Percentiles rank a stretch among this genome's conserved stretches.
phyloP scores from a whole-genome alignment of 2,888 invertebrate genomes.

The Saturnia japonica region DNA sequence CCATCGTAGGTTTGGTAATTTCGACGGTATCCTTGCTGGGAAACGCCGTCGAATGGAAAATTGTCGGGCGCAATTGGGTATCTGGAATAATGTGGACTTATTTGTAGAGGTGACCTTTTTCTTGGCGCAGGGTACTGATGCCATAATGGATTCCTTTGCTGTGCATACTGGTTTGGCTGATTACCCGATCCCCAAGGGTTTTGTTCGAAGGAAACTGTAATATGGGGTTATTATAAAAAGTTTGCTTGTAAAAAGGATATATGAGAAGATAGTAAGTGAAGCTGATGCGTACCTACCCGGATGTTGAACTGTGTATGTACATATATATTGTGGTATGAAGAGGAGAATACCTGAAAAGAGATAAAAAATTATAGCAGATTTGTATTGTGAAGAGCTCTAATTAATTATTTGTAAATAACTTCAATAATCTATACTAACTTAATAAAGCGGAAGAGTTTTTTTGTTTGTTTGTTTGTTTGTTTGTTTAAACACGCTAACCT shows the following conservation, averaged over 20 bases:
- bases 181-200: conserved; percentile 37
- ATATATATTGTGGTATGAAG: conserved; percentile 47
- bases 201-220: conserved; percentile 20
- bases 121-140: conserved; percentile 67
- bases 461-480: no score
- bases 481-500: no score
- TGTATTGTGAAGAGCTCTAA: no score
- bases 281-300: conserved; percentile 81
- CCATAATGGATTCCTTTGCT: conserved; percentile 66
- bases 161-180: conserved; percentile 52
- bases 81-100: conserved; percentile 20
- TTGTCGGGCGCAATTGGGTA: neutral
- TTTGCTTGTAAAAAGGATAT: conserved; percentile 17
- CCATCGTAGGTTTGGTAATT: conserved; percentile 51
- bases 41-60: neutral
- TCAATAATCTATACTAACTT: no score
- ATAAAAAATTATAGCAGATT: neutral
- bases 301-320: conserved; percentile 66
- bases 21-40: conserved; percentile 13
- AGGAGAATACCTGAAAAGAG: conserved; percentile 62
- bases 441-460: no score
- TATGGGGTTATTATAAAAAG: conserved; percentile 18
- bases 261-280: conserved; percentile 23
- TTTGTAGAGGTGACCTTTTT: conserved; percentile 60
- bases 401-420: neutral